Conservation (phyloP, 2,113 vertebrate genomes). For the Catharus fuscescens region DNA sequence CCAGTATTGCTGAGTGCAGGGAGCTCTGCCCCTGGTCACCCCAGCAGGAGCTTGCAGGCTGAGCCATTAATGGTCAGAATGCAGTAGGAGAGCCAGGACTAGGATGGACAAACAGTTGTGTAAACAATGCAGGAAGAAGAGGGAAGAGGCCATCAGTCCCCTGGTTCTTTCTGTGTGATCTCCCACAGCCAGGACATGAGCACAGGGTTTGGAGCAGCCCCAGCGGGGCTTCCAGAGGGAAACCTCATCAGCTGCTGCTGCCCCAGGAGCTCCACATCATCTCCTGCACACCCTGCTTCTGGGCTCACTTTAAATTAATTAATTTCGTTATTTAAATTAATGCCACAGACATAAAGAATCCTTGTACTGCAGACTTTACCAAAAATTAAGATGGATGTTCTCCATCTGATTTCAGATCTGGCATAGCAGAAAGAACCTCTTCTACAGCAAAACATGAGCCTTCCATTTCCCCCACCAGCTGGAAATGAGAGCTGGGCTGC, state of each 20-base stretch:
- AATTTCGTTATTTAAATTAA: not conserved
- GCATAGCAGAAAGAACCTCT: not conserved
- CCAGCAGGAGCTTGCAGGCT: not conserved
- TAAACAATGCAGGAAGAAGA: not conserved
- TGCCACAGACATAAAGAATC: not conserved
- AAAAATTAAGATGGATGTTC: not conserved
- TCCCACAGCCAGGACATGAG: rapidly evolving
- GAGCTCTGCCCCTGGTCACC: not conserved
- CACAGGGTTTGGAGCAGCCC: not conserved
- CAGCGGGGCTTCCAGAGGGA: not conserved
- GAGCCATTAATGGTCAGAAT: not conserved
- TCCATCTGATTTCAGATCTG: not conserved
- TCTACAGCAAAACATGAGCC: not conserved
- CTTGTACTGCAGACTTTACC: not conserved
- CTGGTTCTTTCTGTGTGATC: not conserved
- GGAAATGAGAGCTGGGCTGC: not conserved
- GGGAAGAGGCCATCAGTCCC: not conserved
- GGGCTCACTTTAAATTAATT: not conserved
- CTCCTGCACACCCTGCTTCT: not conserved
- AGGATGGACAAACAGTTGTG: not conserved
- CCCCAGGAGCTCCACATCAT: not conserved
- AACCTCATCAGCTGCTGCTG: not conserved
- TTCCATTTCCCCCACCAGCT: not conserved
- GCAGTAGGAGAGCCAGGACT: not conserved
- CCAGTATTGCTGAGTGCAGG: not conserved